These are phyloP conservation scores for Drosophila sulfurigaster DNA, from an alignment of 1,140 invertebrate genomes.

Conservation along the genomic window DNA sequence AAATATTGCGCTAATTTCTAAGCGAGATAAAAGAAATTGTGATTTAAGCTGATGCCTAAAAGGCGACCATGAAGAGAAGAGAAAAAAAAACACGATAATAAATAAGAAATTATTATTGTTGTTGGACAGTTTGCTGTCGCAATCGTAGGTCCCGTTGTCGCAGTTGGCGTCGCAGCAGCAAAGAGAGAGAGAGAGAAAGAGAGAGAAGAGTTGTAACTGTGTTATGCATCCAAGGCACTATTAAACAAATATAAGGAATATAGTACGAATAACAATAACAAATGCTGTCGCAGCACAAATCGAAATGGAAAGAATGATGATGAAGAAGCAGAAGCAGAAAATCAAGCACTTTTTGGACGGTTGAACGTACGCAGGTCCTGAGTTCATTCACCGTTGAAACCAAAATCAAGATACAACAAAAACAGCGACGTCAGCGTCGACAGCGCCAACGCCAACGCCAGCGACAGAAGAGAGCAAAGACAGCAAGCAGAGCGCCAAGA, in stretches of 20 bases:
- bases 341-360: constrained; percentile 72
- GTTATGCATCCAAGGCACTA: constrained; percentile 52
- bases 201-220: constrained; percentile 53
- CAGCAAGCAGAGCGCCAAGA: not conserved
- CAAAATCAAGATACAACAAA: constrained; percentile 77
- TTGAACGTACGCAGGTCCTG: constrained; percentile 80
- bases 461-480: constrained; percentile 18
- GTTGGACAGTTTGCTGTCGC: constrained; percentile 28
- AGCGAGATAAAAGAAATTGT: not conserved
- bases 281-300: constrained; percentile 31
- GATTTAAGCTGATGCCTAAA: not conserved
- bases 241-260: constrained; percentile 30
- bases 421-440: constrained; percentile 57
- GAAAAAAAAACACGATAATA: constrained; percentile 7
- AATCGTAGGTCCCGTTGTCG: constrained; percentile 4
- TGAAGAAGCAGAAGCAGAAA: constrained; percentile 1
- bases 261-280: constrained; percentile 45
- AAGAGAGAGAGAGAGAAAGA: constrained; percentile 30
- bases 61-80: not conserved
- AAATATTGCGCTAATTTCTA: constrained; percentile 1
- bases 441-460: constrained; percentile 39
- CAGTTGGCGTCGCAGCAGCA: not conserved
- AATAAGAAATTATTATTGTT: constrained; percentile 12
- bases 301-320: constrained; percentile 25
- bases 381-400: constrained; percentile 83